Percentiles rank a stretch among this genome's conserved stretches.
Conservation (phyloP, 2,113 vertebrate genomes). For the Leptocoma aspasia region DNA sequence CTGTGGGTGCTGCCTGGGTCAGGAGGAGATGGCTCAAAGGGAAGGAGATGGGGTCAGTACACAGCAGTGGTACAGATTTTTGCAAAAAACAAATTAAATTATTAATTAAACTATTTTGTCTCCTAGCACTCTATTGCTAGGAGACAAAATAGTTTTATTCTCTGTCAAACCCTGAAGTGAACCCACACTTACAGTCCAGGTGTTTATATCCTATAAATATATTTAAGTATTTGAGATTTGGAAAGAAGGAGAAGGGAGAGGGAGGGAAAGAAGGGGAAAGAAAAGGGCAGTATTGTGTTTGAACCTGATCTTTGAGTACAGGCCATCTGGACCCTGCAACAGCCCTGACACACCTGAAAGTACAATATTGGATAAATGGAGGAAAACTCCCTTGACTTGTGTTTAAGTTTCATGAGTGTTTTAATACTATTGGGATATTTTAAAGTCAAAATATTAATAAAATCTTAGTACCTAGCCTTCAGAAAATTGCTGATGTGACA, state of each 20-base stretch:
- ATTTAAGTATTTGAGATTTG: background rate
- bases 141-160: background rate
- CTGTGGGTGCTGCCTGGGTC: background rate
- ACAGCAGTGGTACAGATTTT: background rate
- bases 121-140: background rate
- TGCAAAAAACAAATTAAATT: too few species aligned
- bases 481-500: background rate
- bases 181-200: background rate
- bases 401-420: background rate
- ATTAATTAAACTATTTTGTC: too few species aligned
- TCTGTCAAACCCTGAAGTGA: background rate
- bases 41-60: background rate
- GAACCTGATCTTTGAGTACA: background rate
- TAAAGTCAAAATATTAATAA: background rate
- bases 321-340: background rate
- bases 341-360: background rate
- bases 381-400: background rate
- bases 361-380: background rate
- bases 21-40: accelerated
- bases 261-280: background rate
- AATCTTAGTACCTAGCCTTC: background rate
- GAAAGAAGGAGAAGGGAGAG: background rate
- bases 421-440: background rate
- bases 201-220: background rate
- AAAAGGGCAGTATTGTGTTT: background rate